Conservation (phyloP, 35 echinoderm and acorn worm genomes). For the Antedon bifida region DNA sequence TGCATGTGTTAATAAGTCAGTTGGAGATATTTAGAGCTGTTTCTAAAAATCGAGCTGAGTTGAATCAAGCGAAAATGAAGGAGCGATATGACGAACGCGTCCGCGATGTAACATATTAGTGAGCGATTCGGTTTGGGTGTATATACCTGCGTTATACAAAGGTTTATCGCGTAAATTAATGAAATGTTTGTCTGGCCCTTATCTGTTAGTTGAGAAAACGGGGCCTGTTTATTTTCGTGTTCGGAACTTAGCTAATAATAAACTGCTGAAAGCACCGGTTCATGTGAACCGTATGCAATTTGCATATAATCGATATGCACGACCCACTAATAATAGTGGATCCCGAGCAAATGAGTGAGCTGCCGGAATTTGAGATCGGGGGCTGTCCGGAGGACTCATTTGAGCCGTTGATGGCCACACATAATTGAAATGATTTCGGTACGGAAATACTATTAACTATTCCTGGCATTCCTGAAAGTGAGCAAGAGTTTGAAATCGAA, state of each 20-base stretch:
- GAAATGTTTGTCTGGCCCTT: too few species aligned
- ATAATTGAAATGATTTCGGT: not conserved
- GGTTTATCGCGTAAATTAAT: conserved; percentile 21
- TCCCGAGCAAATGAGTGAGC: not conserved
- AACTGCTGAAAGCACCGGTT: too few species aligned
- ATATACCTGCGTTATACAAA: conserved; percentile 9
- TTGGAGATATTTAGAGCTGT: not conserved
- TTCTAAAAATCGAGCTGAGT: not conserved
- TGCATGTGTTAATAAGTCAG: conserved; percentile 5
- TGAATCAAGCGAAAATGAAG: not conserved
- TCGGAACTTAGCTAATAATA: too few species aligned
- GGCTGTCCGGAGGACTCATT: not conserved
- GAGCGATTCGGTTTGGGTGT: conserved; percentile 11
- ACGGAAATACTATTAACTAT: too few species aligned
- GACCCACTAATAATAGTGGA: conserved; percentile 3
- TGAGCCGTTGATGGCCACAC: not conserved
- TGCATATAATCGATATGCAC: conserved; percentile 5
- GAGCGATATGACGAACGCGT: not conserved
- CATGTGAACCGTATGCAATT: too few species aligned
- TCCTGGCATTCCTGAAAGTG: too few species aligned
- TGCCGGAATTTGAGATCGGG: not conserved
- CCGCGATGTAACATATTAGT: not conserved
- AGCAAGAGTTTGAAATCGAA: too few species aligned
- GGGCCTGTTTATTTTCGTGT: too few species aligned
- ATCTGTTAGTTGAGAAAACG: too few species aligned